Base-by-base conservation (phyloP, 2,797 vertebrate genomes). In the Delichon dasypus region DNA sequence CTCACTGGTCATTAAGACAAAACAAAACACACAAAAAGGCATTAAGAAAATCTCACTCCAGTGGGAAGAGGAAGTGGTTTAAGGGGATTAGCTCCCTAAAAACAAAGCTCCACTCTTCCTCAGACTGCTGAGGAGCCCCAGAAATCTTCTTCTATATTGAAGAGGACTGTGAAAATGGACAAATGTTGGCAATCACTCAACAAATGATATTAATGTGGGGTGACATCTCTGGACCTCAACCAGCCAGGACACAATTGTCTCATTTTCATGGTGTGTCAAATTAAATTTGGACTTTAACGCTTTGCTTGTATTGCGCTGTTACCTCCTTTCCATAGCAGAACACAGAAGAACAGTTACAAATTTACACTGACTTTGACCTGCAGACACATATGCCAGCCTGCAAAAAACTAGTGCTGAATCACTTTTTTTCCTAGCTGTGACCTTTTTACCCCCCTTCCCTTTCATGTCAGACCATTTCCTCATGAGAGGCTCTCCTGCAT, bases 201-300 rank as follows among this genome's bases (percentile, higher is more conserved):
- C 81, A 91, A 94, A 95, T 93, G 55, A 97, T 45, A 82, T 51
- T 85, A 95, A 95, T 88, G 53, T 85, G 88, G 62, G 50, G 76
- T 67, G 94, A 92, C 85, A 73, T 77, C 84, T 78, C 85, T 88
- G 88, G 83, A 92, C 77, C 60, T 84, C 55, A 79, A 89, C 94
- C 85, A 96, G 78, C 66, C 85, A 95, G 70, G 42, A 40, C 20
- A 93, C 85, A 85, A 92, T 73, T 85, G 76, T 94, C 94, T 96
- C 94, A 78, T 96, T 97, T 96, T 94, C 85, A 84, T 88, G 76
- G 83, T 21, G 60, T 83, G 90, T 92, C 91, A 85, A 70, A 84
- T 94, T 94, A 92, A 95, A 97, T 95, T 93, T 94, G 87, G 82
- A 72, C 62, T 92, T 89, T 16, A 66, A 68, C 1, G 3, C 88